Percentiles rank a stretch among this genome's conserved stretches.
Conservation (phyloP, 2,113 vertebrate genomes). For the Todiramphus saurophagus region DNA sequence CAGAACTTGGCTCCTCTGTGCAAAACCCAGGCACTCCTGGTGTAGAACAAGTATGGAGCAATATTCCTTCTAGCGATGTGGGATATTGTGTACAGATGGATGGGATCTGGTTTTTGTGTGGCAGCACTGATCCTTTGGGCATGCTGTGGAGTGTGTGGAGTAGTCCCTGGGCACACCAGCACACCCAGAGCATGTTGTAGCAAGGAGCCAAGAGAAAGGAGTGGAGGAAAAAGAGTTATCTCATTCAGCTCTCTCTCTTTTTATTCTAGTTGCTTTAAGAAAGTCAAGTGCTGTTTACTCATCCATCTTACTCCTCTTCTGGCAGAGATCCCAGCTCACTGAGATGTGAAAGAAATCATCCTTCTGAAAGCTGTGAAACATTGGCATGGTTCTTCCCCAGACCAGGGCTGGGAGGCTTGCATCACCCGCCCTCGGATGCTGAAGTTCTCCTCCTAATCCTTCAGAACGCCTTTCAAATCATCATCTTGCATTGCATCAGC, state of each 20-base stretch:
- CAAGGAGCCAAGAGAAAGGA: not conserved
- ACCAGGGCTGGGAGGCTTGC: not conserved
- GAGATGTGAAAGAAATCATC: not conserved
- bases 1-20: not conserved
- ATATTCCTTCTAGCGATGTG: not conserved
- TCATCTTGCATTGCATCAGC: not conserved
- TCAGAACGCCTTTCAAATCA: not conserved
- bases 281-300: constrained; percentile 21
- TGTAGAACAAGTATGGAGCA: not conserved
- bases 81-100: not conserved
- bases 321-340: constrained; percentile 25
- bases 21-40: not conserved
- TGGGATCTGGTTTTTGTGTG: not conserved
- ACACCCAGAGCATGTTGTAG: not conserved
- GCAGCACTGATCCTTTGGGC: not conserved
- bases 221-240: not conserved
- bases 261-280: not conserved
- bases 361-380: not conserved
- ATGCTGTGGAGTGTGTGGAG: not conserved
- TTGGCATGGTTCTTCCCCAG: not conserved
- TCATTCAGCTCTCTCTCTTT: not conserved
- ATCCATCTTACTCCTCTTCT: not conserved
- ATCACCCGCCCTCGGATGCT: not conserved
- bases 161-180: not conserved
- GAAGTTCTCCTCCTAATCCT: not conserved